phyloP scores from a whole-genome alignment of 2,888 invertebrate species.

The Coenonympha arcania region DNA sequence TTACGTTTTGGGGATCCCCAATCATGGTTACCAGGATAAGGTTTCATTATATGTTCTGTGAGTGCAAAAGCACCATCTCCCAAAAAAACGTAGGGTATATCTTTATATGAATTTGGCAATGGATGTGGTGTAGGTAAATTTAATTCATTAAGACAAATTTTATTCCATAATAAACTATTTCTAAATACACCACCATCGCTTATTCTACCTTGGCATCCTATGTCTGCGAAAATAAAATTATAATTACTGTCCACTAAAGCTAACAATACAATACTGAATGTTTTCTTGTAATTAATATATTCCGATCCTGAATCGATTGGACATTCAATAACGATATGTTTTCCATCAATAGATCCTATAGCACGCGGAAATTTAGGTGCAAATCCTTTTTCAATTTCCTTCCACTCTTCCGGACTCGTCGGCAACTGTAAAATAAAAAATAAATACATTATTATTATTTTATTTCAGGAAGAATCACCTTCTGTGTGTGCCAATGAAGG shows the following conservation, averaged over 20 bases:
- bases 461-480: neutral
- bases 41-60: neutral
- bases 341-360: neutral
- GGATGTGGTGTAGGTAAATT: neutral
- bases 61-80: neutral
- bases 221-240: neutral
- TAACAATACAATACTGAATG: neutral
- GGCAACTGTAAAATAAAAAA: slow-evolving; percentile 6
- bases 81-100: neutral
- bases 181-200: neutral
- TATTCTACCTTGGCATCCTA: neutral
- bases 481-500: neutral
- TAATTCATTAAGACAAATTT: neutral
- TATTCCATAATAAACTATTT: neutral
- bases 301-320: neutral
- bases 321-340: neutral
- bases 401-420: neutral
- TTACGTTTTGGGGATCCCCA: neutral
- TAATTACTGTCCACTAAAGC: neutral
- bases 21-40: neutral
- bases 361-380: no score
- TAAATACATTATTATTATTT: neutral
- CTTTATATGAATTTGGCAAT: neutral
- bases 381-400: slow-evolving; percentile 9
- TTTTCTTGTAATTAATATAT: neutral